Base-by-base conservation (phyloP, 2,888 invertebrate species). In the Clostera curtula region DNA sequence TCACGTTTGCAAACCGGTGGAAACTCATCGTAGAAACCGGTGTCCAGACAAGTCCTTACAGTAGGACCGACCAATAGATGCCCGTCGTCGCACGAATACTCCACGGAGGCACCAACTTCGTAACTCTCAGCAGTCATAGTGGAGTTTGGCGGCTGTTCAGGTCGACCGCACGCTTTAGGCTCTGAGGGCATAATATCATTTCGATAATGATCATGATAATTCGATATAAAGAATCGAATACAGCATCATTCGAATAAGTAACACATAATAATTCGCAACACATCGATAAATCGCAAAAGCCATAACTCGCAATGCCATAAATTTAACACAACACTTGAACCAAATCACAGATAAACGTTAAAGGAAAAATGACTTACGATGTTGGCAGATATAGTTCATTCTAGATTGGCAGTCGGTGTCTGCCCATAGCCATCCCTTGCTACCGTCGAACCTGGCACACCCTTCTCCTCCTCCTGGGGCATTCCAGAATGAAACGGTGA, bases 401-500 rank as follows among this genome's bases (percentile, higher is more conserved):
- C 89, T 88, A 26, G 91, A 88, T 36, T 89, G 88, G 70, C 96
- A 96, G 60, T 95, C 93, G 11, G 95, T 95, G 63, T 95, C 95
- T 1, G 94, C 93, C 96, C 96, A 96, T 0, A 96, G 87, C 96
- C 96, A 96, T 12, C 96, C 96, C 65, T 94, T 95, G 54, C 93
- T 92, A 35, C 96, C 96, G 64, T 96, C 96, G 71, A 93, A 96
- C 25, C 95, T 84, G 1, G 95, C 93, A 63, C 96, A 96, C 51
- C 93, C 92, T 35, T 94, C 93, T 40, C 88, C 88, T 0, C 92
- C 92, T 0, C 92, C 92, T 0, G 94, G 94, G 21, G 92, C 85
- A 72, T 94, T 95, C 96, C 96, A 96, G 76, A 96, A 96, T 0
- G 95, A 95, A 0, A 96, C 92, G 0, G 93, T 90, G 19, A 96